These are phyloP conservation scores for Drosophila rhopaloa DNA, from an alignment of 1,140 invertebrate species.

Conservation along the genomic window DNA sequence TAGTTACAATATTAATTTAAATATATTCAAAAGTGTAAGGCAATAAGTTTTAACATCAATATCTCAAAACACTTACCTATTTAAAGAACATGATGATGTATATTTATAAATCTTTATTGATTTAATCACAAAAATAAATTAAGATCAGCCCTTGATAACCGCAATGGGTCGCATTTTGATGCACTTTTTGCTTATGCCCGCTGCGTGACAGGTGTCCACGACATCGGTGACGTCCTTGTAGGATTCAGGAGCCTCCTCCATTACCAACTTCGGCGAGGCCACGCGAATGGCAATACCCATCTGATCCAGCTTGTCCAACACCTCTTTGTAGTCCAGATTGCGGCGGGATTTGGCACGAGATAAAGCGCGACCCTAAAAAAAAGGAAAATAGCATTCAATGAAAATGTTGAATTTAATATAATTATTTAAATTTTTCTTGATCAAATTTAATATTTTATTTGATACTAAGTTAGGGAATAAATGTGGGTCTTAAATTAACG, in stretches of 20 bases:
- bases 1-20: too few species aligned
- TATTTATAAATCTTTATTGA: slow-evolving; percentile 30
- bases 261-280: slow-evolving; percentile 99
- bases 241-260: slow-evolving; percentile 99
- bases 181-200: slow-evolving; percentile 98
- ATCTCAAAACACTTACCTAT: background rate
- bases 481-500: too few species aligned
- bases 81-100: background rate
- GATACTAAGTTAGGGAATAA: too few species aligned
- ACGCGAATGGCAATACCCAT: slow-evolving; percentile 98
- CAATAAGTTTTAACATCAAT: too few species aligned
- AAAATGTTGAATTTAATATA: too few species aligned
- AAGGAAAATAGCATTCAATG: background rate
- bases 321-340: slow-evolving; percentile 97
- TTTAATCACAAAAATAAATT: slow-evolving; percentile 35
- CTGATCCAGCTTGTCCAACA: slow-evolving; percentile 93
- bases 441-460: too few species aligned
- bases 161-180: slow-evolving; percentile 99
- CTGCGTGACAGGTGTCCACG: slow-evolving; percentile 98
- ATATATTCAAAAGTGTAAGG: too few species aligned
- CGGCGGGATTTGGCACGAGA: slow-evolving; percentile 98
- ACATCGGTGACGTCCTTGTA: slow-evolving; percentile 99
- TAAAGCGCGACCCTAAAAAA: slow-evolving; percentile 97
- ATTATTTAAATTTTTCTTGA: too few species aligned
- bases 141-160: slow-evolving; percentile 97